Evolutionary conservation across 2,113 vertebrate species (phyloP), one percentile per base, ranked within the genome.

Genomic region (Brachyistius frenatus): DNA sequence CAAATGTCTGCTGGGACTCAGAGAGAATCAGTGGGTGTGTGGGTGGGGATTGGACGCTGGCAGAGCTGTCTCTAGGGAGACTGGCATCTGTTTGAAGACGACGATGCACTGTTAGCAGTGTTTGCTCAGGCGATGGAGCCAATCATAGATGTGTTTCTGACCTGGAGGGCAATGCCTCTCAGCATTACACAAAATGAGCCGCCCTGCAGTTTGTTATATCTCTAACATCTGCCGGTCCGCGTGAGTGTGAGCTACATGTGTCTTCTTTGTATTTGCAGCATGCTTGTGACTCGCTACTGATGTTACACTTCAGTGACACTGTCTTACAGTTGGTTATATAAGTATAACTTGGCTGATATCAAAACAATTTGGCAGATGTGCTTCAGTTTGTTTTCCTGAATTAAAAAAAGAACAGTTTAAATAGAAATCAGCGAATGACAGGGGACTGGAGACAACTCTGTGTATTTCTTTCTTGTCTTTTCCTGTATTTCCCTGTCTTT

Each of bases 21-120:
- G 60, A 77, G 41, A 67, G 86, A 83, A 73, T 37, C 53, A 66
- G 56, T 56, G 54, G 52, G 23, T 37, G 78, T 66, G 66, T 75
- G 79, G 73, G 70, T 67, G 64, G 64, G 55, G 86, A 81, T 62
- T 64, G 71, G 86, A 73, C 69, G 55, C 56, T 41, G 62, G 76
- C 8, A 7, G 66, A 71, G 64, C 70, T 58, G 83, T 89, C 86
- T 86, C 84, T 78, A 76, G 83, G 81, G 88, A 80, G 66, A 89
- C 76, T 67, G 67, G 66, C 67, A 77, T 85, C 75, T 85, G 81
- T 90, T 81, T 83, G 82, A 82, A 83, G 77, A 78, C 3, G 39
- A 49, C 72, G 13, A 39, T 1, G 36, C 57, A 41, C 55, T 37
- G 70, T 72, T 64, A 55, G 73, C 50, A 11, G 50, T 81, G 41